Percentiles rank a stretch among this genome's conserved stretches.
These are phyloP conservation scores for Scaptodrosophila latifasciaeformis DNA, from an alignment of 2,888 invertebrate species.

Conservation along the genomic window DNA sequence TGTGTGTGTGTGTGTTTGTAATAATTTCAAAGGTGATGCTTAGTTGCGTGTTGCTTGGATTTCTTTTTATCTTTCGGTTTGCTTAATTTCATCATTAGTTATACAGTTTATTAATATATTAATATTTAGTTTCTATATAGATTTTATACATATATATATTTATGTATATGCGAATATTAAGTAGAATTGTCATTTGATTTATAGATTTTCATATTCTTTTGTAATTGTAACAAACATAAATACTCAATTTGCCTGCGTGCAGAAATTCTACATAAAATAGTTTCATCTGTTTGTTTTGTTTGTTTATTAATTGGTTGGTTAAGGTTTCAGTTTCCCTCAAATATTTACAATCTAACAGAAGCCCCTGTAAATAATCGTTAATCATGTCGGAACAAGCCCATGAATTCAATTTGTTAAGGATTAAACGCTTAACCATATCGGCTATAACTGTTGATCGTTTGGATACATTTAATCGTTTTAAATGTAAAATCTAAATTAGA, in stretches of 20 bases:
- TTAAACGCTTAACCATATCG: conserved; percentile 2
- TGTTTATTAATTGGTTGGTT: conserved; percentile 39
- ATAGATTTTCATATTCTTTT: conserved; percentile 10
- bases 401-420: conserved; percentile 12
- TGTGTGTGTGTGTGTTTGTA: conserved; percentile 44
- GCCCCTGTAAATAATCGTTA: conserved; percentile 67
- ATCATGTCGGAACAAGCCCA: no score
- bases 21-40: conserved; percentile 66
- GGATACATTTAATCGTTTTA: no score
- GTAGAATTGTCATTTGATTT: neutral
- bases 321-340: conserved; percentile 20
- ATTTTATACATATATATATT: conserved; percentile 16
- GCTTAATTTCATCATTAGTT: conserved; percentile 9
- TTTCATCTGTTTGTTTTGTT: conserved; percentile 27
- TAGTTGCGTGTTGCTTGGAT: conserved; percentile 37
- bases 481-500: conserved; percentile 9
- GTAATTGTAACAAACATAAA: conserved; percentile 63
- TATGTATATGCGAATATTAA: conserved; percentile 14
- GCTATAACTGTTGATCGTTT: no score
- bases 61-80: conserved; percentile 1
- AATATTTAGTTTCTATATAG: neutral
- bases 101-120: conserved; percentile 1
- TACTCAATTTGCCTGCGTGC: conserved; percentile 53
- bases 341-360: conserved; percentile 66
- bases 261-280: conserved; percentile 65